phyloP scores from a whole-genome alignment of 2,113 vertebrate genomes.

The Marmota flaviventris region DNA sequence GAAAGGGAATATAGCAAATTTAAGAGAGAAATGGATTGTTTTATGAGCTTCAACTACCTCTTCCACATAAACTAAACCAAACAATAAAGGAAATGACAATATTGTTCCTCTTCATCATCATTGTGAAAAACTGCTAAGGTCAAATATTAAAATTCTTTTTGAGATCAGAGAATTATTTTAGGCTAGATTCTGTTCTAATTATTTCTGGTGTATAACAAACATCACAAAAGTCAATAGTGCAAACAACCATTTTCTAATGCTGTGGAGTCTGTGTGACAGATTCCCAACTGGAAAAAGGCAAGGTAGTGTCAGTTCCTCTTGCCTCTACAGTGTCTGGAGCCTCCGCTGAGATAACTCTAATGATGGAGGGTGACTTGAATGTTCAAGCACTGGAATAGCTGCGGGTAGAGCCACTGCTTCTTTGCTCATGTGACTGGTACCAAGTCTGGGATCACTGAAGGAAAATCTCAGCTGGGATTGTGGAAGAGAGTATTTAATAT shows the following conservation, averaged over 20 bases:
- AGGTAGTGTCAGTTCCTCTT: background rate
- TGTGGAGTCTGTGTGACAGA: background rate
- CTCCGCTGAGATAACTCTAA: background rate
- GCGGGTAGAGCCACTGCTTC: background rate
- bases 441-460: background rate
- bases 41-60: background rate
- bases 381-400: background rate
- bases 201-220: background rate
- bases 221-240: background rate
- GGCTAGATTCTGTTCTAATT: background rate
- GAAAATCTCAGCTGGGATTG: background rate
- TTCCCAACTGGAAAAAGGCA: background rate
- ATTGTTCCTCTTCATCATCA: background rate
- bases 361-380: background rate
- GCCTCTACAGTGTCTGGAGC: background rate
- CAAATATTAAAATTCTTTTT: background rate
- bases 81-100: background rate
- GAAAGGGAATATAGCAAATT: background rate
- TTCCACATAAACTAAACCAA: conserved; percentile 28
- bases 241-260: background rate
- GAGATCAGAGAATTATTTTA: background rate
- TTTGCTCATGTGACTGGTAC: background rate
- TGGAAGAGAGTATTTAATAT: background rate
- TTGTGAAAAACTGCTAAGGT: background rate
- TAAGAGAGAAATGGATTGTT: background rate